phyloP scores from a whole-genome alignment of 2,113 vertebrate species.

The Galbula dea region DNA sequence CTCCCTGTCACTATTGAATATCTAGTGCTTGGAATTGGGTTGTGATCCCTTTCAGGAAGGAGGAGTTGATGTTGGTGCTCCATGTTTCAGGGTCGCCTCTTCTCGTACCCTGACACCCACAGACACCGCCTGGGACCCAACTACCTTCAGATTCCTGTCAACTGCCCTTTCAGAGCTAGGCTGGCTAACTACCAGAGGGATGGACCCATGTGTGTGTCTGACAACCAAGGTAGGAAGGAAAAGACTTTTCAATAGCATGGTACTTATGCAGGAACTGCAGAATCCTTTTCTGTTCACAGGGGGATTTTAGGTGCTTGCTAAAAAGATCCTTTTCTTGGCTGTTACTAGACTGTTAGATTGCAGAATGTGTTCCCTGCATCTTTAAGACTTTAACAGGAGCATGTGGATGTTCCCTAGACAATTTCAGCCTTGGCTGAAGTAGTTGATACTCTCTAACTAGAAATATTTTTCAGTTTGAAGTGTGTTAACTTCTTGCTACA shows the following conservation, averaged over 20 bases:
- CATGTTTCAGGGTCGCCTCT: conserved; percentile 85
- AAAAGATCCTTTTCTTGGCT: fast-evolving
- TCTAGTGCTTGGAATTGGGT: not conserved
- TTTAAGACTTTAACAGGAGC: not conserved
- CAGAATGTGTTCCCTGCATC: not conserved
- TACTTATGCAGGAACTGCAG: fast-evolving
- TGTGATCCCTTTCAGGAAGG: not conserved
- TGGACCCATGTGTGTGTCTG: conserved; percentile 88
- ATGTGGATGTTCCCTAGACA: not conserved
- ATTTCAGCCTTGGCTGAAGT: not conserved
- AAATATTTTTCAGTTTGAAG: not conserved
- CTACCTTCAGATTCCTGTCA: conserved; percentile 94
- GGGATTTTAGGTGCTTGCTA: not conserved
- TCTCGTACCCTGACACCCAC: conserved; percentile 93
- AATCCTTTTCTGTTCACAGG: not conserved
- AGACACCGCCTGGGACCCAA: conserved; percentile 92
- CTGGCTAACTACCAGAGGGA: conserved; percentile 95
- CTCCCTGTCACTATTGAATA: not conserved
- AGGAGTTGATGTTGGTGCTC: not conserved
- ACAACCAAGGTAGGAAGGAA: conserved; percentile 86
- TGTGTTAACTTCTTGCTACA: not conserved
- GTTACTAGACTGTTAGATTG: not conserved
- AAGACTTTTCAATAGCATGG: not conserved
- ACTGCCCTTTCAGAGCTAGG: conserved; percentile 87
- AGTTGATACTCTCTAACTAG: not conserved